Evolutionary conservation across 2,888 invertebrate genomes (phyloP).

Genomic region (Platycheirus rosarum): DNA sequence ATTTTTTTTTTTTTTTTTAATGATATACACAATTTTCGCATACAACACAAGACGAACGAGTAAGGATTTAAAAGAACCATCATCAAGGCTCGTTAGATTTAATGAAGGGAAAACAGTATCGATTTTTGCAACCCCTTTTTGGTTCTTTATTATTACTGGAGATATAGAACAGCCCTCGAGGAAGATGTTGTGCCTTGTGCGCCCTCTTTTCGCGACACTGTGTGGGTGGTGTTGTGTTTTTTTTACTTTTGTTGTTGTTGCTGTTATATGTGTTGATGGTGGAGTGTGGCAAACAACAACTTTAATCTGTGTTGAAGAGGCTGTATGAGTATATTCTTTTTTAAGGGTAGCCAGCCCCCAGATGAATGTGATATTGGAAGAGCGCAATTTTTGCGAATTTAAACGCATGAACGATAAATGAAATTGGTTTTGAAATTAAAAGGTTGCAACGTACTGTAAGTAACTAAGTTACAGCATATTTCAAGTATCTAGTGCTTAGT

Average conservation of each 20-base stretch:
- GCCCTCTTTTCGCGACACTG: conserved; percentile 51
- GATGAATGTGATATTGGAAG: conserved; percentile 29
- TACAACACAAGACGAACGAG: conserved; percentile 14
- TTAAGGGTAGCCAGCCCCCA: conserved; percentile 11
- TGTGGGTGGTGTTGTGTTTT: conserved; percentile 31
- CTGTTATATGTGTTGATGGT: conserved; percentile 8
- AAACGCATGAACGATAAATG: conserved; percentile 67
- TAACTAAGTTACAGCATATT: conserved; percentile 57
- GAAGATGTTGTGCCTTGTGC: conserved; percentile 46
- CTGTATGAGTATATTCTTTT: conserved; percentile 1
- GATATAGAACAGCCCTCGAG: conserved; percentile 70
- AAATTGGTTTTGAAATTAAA: conserved; percentile 73
- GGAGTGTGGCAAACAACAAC: conserved; percentile 41
- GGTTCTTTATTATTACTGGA: conserved; percentile 54
- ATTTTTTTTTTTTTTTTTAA: conserved; percentile 5
- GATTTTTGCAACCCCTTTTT: conserved; percentile 72
- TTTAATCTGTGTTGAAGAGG: conserved; percentile 49
- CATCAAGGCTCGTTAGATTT: conserved; percentile 65
- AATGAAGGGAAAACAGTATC: conserved; percentile 73
- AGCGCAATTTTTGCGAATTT: conserved; percentile 60
- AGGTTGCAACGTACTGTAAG: conserved; percentile 71
- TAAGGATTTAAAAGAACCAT: conserved; percentile 59
- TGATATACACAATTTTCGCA: not conserved
- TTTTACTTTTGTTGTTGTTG: conserved; percentile 3
- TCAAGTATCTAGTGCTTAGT: conserved; percentile 13